Evolutionary conservation across 2,113 vertebrate genomes (phyloP), one percentile per base, ranked within the genome.

Genomic region (Hiodon tergisus): DNA sequence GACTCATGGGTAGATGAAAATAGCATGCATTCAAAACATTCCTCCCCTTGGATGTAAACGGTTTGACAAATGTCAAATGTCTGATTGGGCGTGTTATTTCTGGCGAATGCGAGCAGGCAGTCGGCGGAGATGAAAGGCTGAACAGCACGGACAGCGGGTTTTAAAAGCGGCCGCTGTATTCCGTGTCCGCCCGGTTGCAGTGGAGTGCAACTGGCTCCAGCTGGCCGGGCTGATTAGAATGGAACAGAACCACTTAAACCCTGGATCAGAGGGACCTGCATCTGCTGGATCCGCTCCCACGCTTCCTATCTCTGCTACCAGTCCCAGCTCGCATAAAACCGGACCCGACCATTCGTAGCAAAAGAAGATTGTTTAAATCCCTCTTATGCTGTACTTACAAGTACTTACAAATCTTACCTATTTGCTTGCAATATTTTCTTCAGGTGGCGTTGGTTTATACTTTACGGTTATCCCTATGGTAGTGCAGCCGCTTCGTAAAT

Each of bases 221-320:
- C 87, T 85, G 84, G 75, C 78, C 10, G 3, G 66, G 73, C 78
- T 87, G 84, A 88, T 89, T 87, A 84, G 85, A 81, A 86, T 87
- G 84, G 76, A 80, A 80, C 83, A 78, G 82, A 82, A 78, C 80
- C 67, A 52, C 9, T 58, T 67, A 59, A 83, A 80, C 76, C 82
- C 62, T 78, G 69, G 80, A 80, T 83, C 76, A 31, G 31, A 31
- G 31, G 31, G 31, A 31, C 31, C 31, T 0, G 31, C 31, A 31
- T 31, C 31, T 31, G 31, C 31, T 31, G 2, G 31, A 31, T 31
- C 31, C 75, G 77, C 77, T 74, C 76, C 82, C 73, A 78, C 55
- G 72, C 78, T 47, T 46, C 31, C 53, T 65, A 54, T 51, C 9
- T 61, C n/a, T 80, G 61, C 9, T 63, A 11, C 11, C 61, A 63